phyloP scores from a whole-genome alignment of 2,888 invertebrate species.

The Drosophila prostipennis region DNA sequence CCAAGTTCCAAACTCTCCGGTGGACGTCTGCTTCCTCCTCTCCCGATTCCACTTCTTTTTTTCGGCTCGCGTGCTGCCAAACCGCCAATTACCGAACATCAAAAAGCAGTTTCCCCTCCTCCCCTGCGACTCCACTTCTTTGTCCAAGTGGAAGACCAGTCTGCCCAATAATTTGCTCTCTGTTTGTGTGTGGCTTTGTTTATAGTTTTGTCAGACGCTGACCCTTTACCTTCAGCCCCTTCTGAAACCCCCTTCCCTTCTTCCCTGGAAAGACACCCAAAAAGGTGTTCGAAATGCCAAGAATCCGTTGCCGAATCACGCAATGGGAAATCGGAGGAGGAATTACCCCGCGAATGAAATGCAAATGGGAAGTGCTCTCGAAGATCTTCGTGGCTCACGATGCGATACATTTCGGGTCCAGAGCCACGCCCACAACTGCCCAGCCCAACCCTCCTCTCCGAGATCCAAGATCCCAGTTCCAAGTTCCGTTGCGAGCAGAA shows the following conservation, averaged over 20 bases:
- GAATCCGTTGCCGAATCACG: slow-evolving; percentile 70
- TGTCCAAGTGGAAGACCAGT: slow-evolving; percentile 34
- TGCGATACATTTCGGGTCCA: slow-evolving; percentile 59
- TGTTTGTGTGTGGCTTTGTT: slow-evolving; percentile 72
- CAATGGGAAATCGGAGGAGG: slow-evolving; percentile 52
- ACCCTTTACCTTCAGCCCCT: slow-evolving; percentile 17
- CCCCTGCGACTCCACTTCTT: slow-evolving; percentile 1
- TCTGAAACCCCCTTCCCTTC: slow-evolving; percentile 1
- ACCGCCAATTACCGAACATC: slow-evolving; percentile 79
- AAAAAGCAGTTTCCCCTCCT: slow-evolving; percentile 69
- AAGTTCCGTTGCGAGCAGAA: slow-evolving; percentile 38
- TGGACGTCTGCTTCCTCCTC: slow-evolving; percentile 30
- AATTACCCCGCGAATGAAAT: slow-evolving; percentile 43
- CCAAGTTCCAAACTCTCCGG: background rate
- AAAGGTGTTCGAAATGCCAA: slow-evolving; percentile 75
- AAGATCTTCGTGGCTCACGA: slow-evolving; percentile 70
- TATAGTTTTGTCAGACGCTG: slow-evolving; percentile 54
- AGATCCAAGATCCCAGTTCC: background rate
- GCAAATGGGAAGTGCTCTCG: slow-evolving; percentile 51
- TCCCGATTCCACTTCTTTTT: slow-evolving; percentile 35
- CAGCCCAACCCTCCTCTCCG: background rate
- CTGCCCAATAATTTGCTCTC: slow-evolving; percentile 71
- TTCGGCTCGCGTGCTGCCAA: slow-evolving; percentile 77
- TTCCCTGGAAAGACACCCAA: slow-evolving; percentile 59
- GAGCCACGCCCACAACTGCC: slow-evolving; percentile 50